Evolutionary conservation across 2,113 vertebrate genomes (phyloP).

Genomic region (Psettodes erumei): DNA sequence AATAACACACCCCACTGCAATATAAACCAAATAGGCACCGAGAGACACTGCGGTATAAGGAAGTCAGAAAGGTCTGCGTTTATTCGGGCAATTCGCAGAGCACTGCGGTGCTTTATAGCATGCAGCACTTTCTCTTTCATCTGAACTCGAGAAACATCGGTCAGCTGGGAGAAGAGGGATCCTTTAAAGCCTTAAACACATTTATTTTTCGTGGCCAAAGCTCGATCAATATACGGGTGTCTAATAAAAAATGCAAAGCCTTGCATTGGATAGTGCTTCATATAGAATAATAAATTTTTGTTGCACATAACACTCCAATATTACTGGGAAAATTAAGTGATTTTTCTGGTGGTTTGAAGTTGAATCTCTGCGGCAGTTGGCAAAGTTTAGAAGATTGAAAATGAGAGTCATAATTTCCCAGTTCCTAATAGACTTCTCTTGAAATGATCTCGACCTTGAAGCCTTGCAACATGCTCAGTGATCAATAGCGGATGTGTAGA

Average conservation of each 20-base stretch:
- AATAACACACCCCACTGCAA: conserved; percentile 65
- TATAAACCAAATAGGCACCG: conserved; percentile 66
- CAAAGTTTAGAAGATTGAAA: not conserved
- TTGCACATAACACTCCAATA: conserved; percentile 13
- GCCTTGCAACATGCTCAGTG: not conserved
- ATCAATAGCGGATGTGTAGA: not conserved
- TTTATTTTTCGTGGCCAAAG: conserved; percentile 9
- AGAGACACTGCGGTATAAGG: conserved; percentile 50
- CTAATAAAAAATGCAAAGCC: conserved; percentile 30
- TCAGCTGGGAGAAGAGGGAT: conserved; percentile 41
- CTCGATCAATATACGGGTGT: conserved; percentile 4
- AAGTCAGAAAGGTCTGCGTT: conserved; percentile 66
- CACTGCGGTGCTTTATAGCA: conserved; percentile 61
- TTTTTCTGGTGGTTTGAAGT: not conserved
- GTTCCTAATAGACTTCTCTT: not conserved
- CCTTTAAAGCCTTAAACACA: conserved; percentile 40
- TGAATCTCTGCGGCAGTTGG: not conserved
- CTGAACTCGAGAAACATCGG: conserved; percentile 51
- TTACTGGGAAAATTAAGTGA: not conserved
- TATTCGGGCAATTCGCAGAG: conserved; percentile 51
- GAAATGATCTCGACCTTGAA: not conserved
- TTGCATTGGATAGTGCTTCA: conserved; percentile 22
- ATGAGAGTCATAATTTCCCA: not conserved
- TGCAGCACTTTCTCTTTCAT: conserved; percentile 60
- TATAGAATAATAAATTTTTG: conserved; percentile 10